Conservation (phyloP, 2,888 invertebrate genomes). For the Quadriops clusia region DNA sequence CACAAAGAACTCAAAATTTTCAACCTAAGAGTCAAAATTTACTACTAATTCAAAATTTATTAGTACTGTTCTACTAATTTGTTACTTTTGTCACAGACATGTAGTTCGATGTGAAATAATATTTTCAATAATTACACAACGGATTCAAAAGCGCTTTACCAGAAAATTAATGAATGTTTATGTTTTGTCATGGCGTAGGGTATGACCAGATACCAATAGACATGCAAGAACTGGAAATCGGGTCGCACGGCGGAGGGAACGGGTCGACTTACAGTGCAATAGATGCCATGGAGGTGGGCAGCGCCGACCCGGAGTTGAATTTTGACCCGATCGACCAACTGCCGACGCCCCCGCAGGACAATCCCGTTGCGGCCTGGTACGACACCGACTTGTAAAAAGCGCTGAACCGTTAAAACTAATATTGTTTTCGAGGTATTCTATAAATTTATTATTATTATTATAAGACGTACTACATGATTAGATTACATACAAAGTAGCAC, state of each 20-base stretch:
- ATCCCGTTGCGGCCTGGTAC: constrained; percentile 93
- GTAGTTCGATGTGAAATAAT: too few species aligned
- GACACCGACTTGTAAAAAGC: constrained; percentile 78
- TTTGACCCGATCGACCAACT: constrained; percentile 70
- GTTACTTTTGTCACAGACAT: too few species aligned
- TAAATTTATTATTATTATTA: constrained; percentile 7
- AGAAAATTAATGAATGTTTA: constrained; percentile 8
- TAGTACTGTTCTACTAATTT: too few species aligned
- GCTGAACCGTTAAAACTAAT: neutral
- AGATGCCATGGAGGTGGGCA: constrained; percentile 77
- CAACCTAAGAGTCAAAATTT: too few species aligned
- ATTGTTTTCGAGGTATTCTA: neutral
- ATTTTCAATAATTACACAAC: too few species aligned
- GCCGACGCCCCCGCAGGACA: constrained; percentile 74
- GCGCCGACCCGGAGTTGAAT: constrained; percentile 62
- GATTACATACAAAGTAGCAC: neutral
- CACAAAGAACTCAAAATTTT: too few species aligned
- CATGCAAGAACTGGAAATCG: constrained; percentile 91
- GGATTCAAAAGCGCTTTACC: too few species aligned
- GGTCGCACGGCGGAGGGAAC: constrained; percentile 51
- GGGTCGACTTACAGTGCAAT: constrained; percentile 63
- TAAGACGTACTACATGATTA: constrained; percentile 3
- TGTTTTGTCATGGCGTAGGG: constrained; percentile 45
- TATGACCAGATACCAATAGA: constrained; percentile 97
- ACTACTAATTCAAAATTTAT: too few species aligned